Evolutionary conservation across 1,140 invertebrate genomes (phyloP), one percentile per base, ranked within the genome.

Genomic region (Zophobas morio): DNA sequence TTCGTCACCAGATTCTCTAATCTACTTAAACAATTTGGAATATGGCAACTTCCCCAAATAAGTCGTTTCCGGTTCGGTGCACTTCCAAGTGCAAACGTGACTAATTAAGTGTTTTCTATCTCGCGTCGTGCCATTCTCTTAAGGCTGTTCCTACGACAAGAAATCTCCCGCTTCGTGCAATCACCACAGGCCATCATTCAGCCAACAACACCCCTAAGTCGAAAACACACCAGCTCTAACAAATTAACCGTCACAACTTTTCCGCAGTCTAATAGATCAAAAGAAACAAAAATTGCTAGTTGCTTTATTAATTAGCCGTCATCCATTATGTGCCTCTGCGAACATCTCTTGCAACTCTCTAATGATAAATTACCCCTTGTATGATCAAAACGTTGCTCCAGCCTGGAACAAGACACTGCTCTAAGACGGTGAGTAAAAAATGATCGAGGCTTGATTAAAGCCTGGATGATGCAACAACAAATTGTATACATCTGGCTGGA

Each of bases 241-340:
- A 63, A 75, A 75, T 75, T 75, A 63, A 42, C 56, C 34, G 56
- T 57, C 74, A 66, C 36, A 57, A 57, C 42, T 32, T 75, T 56
- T 51, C 54, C 51, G n/a, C 33, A 1, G 5, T 49, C 4, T 39
- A 75, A 75, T 75, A 42, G 53, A 75, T 75, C 74, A 75, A 56
- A 49, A 72, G 34, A 51, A 51, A 73, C 71, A 57, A 73, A 73
- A 73, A 73, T 73, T 57, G 71, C 71, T 37, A 54, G 35, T 73
- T 37, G 51, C 71, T 57, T 54, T 73, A 73, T 73, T 73, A 73
- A 73, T 73, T 73, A 73, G 49, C 51, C 71, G 8, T 37, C 71
- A 73, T 73, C 71, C 37, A 73, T 57, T 54, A 73, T 56, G 36
- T 35, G 33, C n/a, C 36, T 54, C 33, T n/a, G 39, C 5, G 66